Base-by-base conservation (phyloP, 2,113 vertebrate genomes). In the Hypocryptadius cinnamomeus region DNA sequence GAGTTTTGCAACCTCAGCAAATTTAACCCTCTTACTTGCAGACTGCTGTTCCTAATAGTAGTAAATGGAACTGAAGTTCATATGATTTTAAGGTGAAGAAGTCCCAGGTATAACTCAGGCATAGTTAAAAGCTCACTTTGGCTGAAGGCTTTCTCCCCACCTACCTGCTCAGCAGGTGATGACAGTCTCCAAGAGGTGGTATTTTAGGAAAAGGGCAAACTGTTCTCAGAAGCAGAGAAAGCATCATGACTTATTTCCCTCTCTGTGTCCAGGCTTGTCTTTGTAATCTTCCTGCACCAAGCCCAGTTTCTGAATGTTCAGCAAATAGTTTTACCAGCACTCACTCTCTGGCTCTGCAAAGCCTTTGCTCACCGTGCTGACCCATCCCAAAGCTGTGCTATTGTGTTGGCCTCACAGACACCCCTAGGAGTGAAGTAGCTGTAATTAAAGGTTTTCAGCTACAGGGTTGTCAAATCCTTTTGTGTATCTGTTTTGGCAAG, bases 391-490 rank as follows among this genome's bases (percentile, higher is more conserved):
- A 94, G 7, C 44, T 47, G 37, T 13, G 14, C 31, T 95, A 84
- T 83, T 94, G 68, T 61, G 90, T 69, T 92, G 96, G 89, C 91
- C 90, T 90, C 91, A 81, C 64, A 64, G 61, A 73, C 88, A 92
- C 73, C 59, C 92, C 76, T 85, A 69, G 50, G 87, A 97, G 87
- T 93, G 85, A 97, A 97, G 97, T 95, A 94, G 78, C 89, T 96
- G 96, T 97, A 98, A 98, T 98, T 98, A 98, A 98, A 97, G 97
- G 89, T 95, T 98, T 98, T 96, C 93, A 94, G 95, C 90, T 97
- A 96, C 92, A 95, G 74, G 86, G 50, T 79, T 97, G 96, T 97
- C 97, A 98, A 96, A 97, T 94, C 93, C 95, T 98, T 97, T 96
- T 97, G 95, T 97, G 95, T 92, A 94, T 97, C 92, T 96, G 73